Conservation (phyloP, 2,797 vertebrate genomes). For the Hirundo rustica region DNA sequence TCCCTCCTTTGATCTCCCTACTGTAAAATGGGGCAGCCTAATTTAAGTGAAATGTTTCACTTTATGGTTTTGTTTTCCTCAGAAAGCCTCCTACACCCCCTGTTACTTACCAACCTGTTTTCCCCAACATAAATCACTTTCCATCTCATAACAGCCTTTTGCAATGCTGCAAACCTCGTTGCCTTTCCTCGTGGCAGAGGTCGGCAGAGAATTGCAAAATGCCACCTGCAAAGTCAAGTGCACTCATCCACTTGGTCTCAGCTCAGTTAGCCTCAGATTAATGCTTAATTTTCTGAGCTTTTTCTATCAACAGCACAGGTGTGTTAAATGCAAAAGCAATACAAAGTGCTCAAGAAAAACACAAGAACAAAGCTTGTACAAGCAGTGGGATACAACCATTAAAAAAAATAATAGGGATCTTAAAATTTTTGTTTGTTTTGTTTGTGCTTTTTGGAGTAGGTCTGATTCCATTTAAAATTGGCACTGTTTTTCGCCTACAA, state of each 20-base stretch:
- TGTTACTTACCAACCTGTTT: conserved; percentile 1
- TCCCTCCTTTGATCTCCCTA: conserved; percentile 57
- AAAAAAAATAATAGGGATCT: fast-evolving
- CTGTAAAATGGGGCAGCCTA: conserved; percentile 34
- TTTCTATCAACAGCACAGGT: not conserved
- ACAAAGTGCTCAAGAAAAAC: not conserved
- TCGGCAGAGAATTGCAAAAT: not conserved
- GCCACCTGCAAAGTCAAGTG: conserved; percentile 20
- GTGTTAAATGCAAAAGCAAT: not conserved
- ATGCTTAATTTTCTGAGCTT: not conserved
- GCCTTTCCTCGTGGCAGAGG: not conserved
- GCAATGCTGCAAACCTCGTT: not conserved
- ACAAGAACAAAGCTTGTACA: not conserved
- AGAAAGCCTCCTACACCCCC: conserved; percentile 43
- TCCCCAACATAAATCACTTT: not conserved
- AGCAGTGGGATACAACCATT: not conserved
- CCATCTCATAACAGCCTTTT: not conserved
- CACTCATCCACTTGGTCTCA: not conserved
- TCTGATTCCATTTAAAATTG: not conserved
- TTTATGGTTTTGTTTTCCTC: conserved; percentile 16
- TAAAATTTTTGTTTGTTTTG: not conserved
- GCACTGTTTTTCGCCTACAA: not conserved
- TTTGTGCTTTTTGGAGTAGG: not conserved
- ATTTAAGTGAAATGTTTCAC: conserved; percentile 53
- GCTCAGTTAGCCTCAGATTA: not conserved